A percentile compares a stretch with the other conserved stretches of the same genome.
These are phyloP conservation scores for Nipponacmea schrenckii DNA, from an alignment of 2,888 invertebrate species.

Conservation along the genomic window DNA sequence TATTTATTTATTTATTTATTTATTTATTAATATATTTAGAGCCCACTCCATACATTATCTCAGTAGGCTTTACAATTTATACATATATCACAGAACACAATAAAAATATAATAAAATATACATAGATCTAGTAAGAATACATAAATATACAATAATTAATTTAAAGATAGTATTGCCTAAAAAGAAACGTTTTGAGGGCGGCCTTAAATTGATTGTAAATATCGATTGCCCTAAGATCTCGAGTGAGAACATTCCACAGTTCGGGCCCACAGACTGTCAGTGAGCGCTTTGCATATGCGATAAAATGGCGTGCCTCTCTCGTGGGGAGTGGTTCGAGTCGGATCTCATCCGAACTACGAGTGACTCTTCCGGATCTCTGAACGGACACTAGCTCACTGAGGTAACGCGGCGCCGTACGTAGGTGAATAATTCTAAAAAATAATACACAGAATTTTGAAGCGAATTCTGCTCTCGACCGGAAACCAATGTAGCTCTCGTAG, in stretches of 20 bases:
- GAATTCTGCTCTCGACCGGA: neutral
- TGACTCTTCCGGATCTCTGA: neutral
- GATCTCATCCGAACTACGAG: neutral
- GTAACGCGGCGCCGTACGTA: neutral
- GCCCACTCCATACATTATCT: no score
- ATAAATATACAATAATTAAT: no score
- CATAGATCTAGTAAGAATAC: no score
- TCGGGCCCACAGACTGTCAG: neutral
- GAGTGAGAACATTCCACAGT: neutral
- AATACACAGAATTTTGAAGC: neutral
- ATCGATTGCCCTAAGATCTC: no score
- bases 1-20: no score
- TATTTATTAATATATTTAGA: no score
- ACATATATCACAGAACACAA: no score
- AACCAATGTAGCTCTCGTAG: neutral
- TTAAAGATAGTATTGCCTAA: no score
- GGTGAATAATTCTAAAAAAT: neutral
- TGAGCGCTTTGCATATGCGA: neutral
- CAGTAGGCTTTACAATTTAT: no score
- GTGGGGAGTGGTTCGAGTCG: neutral
- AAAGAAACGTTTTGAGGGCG: no score
- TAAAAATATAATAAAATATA: no score
- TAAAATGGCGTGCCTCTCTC: neutral
- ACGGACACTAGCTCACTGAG: neutral
- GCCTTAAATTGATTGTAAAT: no score